Evolutionary conservation across 1,140 invertebrate genomes (phyloP), one percentile per base, ranked within the genome.

Genomic region (Calliopsis andreniformis): DNA sequence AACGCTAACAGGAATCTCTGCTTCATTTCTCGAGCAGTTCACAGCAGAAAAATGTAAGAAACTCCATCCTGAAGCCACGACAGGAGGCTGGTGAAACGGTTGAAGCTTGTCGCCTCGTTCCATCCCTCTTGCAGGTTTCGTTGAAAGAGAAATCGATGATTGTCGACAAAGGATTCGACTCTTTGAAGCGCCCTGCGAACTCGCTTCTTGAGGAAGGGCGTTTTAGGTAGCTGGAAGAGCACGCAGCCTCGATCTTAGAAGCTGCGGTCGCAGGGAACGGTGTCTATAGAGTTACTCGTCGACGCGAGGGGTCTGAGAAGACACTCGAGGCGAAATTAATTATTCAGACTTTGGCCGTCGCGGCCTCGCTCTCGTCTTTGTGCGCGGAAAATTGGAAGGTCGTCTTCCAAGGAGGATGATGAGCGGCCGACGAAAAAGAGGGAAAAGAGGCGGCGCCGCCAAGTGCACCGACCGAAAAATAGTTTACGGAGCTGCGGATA

Each of bases 241-340:
- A 32, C 7, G 28, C 28, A 51, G 30, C 18, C 43, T 10, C 43
- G 61, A 49, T 59, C 10, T 73, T 47, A 32, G 53, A 45, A 6
- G 35, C 28, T 49, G 42, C 30, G 69, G 70, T 59, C 35, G 23
- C 18, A 20, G 14, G 10, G 53, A 18, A 72, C 66, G 62, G 62
- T 23, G 61, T 76, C 55, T 79, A 79, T 67, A 56, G 51, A 58
- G 71, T 76, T 79, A 25, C 63, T 76, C 55, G 55, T 45, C 47
- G 28, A 10, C 58, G 55, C 63, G 63, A 66, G 63, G 77, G 77
- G 79, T 80, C 79, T 80, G 79, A 76, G 79, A 66, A 78, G 75
- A 77, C 76, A 80, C 79, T 80, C 63, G 68, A 79, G 79, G 73
- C 68, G 61, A 59, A 71, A 78, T 73, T 83, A 80, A 79, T 67